A percentile compares a stretch with the other conserved stretches of the same genome.
phyloP scores from a whole-genome alignment of 1,140 invertebrate species.

The Pseudomyrmex gracilis region DNA sequence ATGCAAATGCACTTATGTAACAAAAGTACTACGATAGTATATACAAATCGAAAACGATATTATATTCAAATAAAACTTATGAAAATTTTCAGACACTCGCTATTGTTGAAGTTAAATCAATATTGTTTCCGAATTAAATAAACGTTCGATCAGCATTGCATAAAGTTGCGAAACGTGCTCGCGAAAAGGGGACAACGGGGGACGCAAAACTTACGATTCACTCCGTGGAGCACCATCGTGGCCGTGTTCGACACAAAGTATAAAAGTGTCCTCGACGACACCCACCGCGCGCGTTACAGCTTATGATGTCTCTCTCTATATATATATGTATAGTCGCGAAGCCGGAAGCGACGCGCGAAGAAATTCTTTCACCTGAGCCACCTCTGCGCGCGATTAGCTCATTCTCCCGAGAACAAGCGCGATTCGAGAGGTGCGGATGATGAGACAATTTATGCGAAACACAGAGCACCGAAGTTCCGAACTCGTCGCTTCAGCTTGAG shows the following conservation, averaged over 20 bases:
- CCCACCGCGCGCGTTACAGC: conserved; percentile 60
- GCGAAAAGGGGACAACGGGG: conserved; percentile 42
- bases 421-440: not conserved
- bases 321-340: conserved; percentile 1
- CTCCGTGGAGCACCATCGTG: conserved; percentile 84
- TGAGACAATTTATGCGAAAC: conserved; percentile 6
- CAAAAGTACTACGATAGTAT: no score
- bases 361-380: conserved; percentile 34
- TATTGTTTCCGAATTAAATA: not conserved
- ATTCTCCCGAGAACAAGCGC: conserved; percentile 35
- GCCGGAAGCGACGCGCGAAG: conserved; percentile 35
- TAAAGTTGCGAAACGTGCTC: conserved; percentile 59
- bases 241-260: conserved; percentile 69
- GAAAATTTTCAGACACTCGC: no score
- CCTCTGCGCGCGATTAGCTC: conserved; percentile 48
- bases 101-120: not conserved
- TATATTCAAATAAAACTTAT: not conserved
- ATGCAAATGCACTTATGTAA: no score
- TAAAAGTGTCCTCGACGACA: conserved; percentile 71
- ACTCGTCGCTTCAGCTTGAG: conserved; percentile 18
- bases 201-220: conserved; percentile 83
- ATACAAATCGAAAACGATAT: no score
- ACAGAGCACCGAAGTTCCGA: not conserved
- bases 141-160: not conserved
- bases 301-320: conserved; percentile 19